Conservation (phyloP, 2,113 vertebrate species). For the Crotalus helleri region DNA sequence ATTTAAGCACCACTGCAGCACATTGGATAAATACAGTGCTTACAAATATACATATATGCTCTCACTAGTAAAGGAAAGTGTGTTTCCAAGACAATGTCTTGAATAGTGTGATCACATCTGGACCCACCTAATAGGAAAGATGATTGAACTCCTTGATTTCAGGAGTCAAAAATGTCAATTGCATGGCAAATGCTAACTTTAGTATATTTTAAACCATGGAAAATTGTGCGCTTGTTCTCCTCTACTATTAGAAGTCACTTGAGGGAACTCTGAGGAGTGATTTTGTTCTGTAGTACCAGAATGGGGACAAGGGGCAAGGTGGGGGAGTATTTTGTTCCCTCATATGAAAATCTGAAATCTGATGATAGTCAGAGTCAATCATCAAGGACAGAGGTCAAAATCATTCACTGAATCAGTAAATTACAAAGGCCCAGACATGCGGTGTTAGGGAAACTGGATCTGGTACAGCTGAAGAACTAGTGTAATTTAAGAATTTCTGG, state of each 20-base stretch:
- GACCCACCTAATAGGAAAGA: neutral
- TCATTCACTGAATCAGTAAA: constrained; percentile 13
- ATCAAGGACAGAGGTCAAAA: constrained; percentile 33
- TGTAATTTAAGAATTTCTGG: neutral
- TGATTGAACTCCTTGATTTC: neutral
- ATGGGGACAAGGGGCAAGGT: neutral
- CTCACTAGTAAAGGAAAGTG: neutral
- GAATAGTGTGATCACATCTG: neutral
- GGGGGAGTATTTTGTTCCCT: neutral
- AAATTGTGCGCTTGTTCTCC: neutral
- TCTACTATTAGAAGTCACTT: neutral
- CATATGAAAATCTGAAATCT: constrained; percentile 20
- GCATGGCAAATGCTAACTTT: neutral
- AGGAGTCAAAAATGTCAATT: neutral
- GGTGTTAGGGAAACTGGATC: neutral
- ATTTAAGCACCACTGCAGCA: neutral
- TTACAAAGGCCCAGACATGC: neutral
- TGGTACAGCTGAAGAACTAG: neutral
- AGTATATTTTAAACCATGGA: neutral
- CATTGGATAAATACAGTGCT: neutral
- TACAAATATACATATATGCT: neutral
- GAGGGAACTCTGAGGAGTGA: neutral
- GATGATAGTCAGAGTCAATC: constrained; percentile 23
- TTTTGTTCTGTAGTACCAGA: neutral
- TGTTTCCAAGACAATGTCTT: neutral